Percentiles rank a stretch among this genome's conserved stretches.
Conservation (phyloP, 2,797 vertebrate genomes). For the Parauchenoglanis ngamensis region DNA sequence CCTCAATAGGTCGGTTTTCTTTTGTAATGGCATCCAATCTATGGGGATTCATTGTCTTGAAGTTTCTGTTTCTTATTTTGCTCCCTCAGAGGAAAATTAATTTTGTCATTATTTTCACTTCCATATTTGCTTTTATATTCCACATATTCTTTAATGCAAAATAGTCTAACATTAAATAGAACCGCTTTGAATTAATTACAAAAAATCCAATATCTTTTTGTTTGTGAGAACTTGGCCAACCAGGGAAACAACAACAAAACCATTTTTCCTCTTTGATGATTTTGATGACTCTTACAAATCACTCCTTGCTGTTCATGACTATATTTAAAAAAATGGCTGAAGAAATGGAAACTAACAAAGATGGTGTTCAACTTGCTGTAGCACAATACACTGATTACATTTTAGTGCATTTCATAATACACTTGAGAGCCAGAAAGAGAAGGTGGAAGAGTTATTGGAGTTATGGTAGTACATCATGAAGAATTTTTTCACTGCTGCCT, state of each 20-base stretch:
- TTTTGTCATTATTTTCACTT: not conserved
- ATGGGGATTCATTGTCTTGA: constrained; percentile 24
- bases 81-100: not conserved
- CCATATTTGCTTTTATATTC: constrained; percentile 21
- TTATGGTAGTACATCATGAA: constrained; percentile 67
- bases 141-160: not conserved
- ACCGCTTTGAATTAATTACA: constrained; percentile 25
- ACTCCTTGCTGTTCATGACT: constrained; percentile 72
- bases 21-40: constrained; percentile 59
- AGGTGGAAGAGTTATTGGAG: constrained; percentile 71
- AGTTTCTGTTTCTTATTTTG: not conserved
- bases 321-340: constrained; percentile 73
- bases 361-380: constrained; percentile 69
- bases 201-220: constrained; percentile 58
- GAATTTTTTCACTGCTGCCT: constrained; percentile 61
- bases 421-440: constrained; percentile 66
- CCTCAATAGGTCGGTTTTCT: constrained; percentile 57
- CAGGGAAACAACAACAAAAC: constrained; percentile 69
- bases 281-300: constrained; percentile 70
- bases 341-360: constrained; percentile 69
- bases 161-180: not conserved
- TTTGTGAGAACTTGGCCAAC: constrained; percentile 62
- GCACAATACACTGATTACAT: constrained; percentile 71
- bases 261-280: constrained; percentile 75
- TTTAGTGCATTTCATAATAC: constrained; percentile 70